These are phyloP conservation scores for Lobophora halterata DNA, from an alignment of 2,888 invertebrate genomes.

Conservation along the genomic window DNA sequence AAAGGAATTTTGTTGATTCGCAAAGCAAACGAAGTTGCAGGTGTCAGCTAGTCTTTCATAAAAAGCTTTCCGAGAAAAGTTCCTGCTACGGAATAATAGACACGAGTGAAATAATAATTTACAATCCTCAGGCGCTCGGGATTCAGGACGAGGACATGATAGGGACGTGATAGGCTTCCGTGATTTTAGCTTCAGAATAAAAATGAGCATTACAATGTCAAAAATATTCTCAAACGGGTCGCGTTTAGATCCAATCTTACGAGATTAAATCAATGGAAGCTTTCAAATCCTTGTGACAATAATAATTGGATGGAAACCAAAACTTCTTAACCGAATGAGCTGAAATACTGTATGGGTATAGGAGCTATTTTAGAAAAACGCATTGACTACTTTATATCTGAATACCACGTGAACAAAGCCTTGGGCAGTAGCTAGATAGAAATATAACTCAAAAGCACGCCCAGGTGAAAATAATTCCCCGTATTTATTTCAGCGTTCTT, in stretches of 20 bases:
- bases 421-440: too few relatives aligned
- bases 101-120: conserved; percentile 30
- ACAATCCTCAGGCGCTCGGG: conserved; percentile 20
- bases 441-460: too few relatives aligned
- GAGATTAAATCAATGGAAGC: conserved; percentile 17
- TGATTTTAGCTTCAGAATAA: conserved; percentile 34
- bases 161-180: conserved; percentile 23
- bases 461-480: not conserved
- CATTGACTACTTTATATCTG: too few relatives aligned
- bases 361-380: too few relatives aligned
- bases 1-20: too few relatives aligned
- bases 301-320: too few relatives aligned
- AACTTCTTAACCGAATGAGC: not conserved
- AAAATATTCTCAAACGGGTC: conserved; percentile 2
- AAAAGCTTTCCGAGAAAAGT: conserved; percentile 5
- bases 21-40: too few relatives aligned
- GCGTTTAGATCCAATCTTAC: conserved; percentile 10
- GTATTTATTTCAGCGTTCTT: conserved; percentile 2
- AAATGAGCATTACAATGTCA: conserved; percentile 29
- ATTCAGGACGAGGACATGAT: conserved; percentile 27
- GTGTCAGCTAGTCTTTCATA: conserved; percentile 2
- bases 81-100: conserved; percentile 22
- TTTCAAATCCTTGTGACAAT: too few relatives aligned
- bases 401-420: too few relatives aligned
- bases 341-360: too few relatives aligned